A percentile compares a stretch with the other conserved stretches of the same genome.
Conservation (phyloP, 2,797 vertebrate species). For the Masticophis lateralis region DNA sequence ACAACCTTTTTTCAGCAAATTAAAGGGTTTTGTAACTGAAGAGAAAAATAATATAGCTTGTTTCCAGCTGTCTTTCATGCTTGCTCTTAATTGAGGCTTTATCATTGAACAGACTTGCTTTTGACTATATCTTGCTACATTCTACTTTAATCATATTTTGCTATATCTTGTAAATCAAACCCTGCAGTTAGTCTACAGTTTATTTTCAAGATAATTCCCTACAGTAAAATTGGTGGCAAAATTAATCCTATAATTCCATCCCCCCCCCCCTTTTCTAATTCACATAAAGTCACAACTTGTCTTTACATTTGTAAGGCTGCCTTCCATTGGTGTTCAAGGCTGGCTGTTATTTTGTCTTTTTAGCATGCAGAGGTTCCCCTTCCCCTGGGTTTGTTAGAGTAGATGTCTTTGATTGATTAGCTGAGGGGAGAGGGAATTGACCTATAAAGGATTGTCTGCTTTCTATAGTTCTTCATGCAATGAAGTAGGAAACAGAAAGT, state of each 20-base stretch:
- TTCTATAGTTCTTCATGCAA: slow-evolving; percentile 42
- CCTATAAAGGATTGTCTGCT: slow-evolving; percentile 32
- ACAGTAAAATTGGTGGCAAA: slow-evolving; percentile 1
- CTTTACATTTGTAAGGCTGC: slow-evolving; percentile 69
- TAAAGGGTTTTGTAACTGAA: background rate
- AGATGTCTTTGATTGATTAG: slow-evolving; percentile 72
- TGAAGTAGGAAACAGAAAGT: slow-evolving; percentile 60
- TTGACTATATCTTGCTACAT: background rate
- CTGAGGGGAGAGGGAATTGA: slow-evolving; percentile 49
- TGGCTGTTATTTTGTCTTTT: slow-evolving; percentile 44
- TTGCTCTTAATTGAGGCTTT: slow-evolving; percentile 5
- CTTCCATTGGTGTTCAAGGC: slow-evolving; percentile 53
- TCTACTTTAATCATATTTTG: background rate
- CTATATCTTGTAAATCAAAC: background rate
- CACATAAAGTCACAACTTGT: slow-evolving; percentile 65
- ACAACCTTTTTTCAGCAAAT: slow-evolving; percentile 13
- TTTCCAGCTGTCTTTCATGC: slow-evolving; percentile 3
- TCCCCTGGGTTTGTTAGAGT: slow-evolving; percentile 63
- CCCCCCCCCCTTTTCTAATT: background rate
- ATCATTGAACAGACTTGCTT: background rate
- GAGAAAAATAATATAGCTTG: background rate
- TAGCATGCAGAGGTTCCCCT: slow-evolving; percentile 39
- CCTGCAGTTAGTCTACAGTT: background rate
- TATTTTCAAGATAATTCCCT: background rate
- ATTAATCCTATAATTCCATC: background rate